Conservation (phyloP, 2,888 invertebrate species). For the Urechis unicinctus region DNA sequence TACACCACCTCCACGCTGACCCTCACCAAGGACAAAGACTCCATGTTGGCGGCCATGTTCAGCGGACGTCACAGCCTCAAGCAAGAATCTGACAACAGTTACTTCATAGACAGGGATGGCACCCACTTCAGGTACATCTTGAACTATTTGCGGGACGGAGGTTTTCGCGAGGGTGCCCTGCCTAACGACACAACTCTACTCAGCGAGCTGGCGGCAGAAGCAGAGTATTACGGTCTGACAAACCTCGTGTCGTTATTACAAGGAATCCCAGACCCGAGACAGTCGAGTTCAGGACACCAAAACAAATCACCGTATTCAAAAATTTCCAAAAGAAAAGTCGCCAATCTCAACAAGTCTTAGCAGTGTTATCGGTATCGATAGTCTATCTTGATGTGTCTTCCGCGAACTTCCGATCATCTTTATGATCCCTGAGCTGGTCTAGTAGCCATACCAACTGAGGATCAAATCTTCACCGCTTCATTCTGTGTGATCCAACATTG, state of each 20-base stretch:
- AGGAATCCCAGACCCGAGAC: not conserved
- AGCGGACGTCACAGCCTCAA: constrained; percentile 24
- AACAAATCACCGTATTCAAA: no score
- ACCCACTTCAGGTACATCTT: constrained; percentile 34
- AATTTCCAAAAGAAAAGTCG: not conserved
- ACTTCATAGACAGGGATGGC: constrained; percentile 32
- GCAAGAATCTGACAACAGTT: constrained; percentile 25
- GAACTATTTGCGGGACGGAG: constrained; percentile 44
- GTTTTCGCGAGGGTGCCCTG: constrained; percentile 22
- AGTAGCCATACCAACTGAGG: no score
- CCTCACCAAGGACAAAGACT: constrained; percentile 23
- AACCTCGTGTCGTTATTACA: constrained; percentile 12
- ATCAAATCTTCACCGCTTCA: no score
- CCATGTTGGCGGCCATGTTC: constrained; percentile 29
- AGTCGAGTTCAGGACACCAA: no score
- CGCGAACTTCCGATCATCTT: no score
- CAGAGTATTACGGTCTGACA: constrained; percentile 26
- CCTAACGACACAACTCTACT: constrained; percentile 16
- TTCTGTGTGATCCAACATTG: no score
- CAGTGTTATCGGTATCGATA: no score
- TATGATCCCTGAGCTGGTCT: no score
- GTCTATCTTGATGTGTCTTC: no score
- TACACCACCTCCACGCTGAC: constrained; percentile 28
- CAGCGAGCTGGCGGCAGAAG: constrained; percentile 25
- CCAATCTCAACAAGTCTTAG: no score